These are phyloP conservation scores for Beaufortia kweichowensis DNA, from an alignment of 2,113 vertebrate species.

Conservation along the genomic window DNA sequence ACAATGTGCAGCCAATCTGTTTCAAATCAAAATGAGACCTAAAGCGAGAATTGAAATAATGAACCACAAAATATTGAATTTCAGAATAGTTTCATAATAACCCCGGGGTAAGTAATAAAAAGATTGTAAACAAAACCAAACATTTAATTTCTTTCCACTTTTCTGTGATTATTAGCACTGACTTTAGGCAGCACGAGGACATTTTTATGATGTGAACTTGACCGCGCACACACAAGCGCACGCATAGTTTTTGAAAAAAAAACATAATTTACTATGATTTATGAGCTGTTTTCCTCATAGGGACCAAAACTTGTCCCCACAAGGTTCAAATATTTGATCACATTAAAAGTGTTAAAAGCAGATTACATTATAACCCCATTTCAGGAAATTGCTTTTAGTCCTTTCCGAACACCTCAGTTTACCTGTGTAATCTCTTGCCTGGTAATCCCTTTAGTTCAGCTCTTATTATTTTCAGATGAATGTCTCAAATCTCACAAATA, in stretches of 20 bases:
- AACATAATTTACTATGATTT: no score
- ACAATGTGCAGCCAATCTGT: constrained; percentile 14
- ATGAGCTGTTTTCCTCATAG: no score
- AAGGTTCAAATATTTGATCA: no score
- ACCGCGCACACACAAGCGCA: constrained; percentile 10
- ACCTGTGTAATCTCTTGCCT: not conserved
- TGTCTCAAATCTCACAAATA: not conserved
- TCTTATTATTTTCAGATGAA: not conserved
- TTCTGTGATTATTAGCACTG: not conserved
- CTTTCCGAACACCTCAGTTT: not conserved
- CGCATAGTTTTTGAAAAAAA: no score
- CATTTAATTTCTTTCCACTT: not conserved
- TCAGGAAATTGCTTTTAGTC: not conserved
- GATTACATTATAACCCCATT: constrained; percentile 11
- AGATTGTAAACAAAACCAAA: constrained; percentile 27
- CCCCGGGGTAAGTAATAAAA: constrained; percentile 1
- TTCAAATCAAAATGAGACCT: constrained; percentile 33
- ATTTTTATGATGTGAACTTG: not conserved
- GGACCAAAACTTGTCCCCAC: no score
- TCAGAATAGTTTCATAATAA: not conserved
- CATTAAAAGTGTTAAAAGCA: constrained; percentile 27
- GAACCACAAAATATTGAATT: not conserved
- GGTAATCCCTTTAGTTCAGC: not conserved
- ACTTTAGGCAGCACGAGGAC: not conserved
- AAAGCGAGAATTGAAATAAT: constrained; percentile 15